These are phyloP conservation scores for Clamator glandarius DNA, from an alignment of 2,797 vertebrate genomes.

Conservation along the genomic window DNA sequence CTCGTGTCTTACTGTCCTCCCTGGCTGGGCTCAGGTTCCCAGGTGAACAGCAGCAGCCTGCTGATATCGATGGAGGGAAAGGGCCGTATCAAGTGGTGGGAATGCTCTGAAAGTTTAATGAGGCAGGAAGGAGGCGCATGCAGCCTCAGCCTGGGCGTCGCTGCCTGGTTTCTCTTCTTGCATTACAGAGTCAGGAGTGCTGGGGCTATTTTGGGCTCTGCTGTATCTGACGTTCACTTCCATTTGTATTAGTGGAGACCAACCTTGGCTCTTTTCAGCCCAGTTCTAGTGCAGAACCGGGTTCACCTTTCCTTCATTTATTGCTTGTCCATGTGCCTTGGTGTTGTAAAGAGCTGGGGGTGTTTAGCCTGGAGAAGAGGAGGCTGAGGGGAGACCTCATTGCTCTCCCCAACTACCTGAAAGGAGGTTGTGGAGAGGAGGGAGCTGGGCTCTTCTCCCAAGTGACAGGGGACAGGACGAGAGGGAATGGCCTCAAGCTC, in stretches of 20 bases:
- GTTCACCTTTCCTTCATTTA: neutral
- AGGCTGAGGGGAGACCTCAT: no score
- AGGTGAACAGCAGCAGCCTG: neutral
- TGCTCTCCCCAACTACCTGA: no score
- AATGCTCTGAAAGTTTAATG: conserved; percentile 83
- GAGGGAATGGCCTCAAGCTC: no score
- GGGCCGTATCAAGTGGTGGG: conserved; percentile 74
- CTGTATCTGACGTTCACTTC: neutral
- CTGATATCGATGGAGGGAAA: conserved; percentile 54
- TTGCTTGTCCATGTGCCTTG: neutral
- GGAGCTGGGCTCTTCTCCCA: no score
- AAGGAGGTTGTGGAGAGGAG: no score
- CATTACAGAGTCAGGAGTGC: neutral
- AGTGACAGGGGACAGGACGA: no score
- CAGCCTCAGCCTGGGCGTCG: neutral
- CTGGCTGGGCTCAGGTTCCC: conserved; percentile 30
- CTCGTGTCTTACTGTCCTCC: fast-evolving
- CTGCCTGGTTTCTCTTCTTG: neutral
- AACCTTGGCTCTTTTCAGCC: neutral
- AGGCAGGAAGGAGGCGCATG: neutral
- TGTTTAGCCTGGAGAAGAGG: no score
- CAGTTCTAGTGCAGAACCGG: neutral
- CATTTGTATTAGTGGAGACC: neutral
- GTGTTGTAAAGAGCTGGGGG: neutral
- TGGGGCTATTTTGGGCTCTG: neutral